A percentile compares a stretch with the other conserved stretches of the same genome.
phyloP scores from a whole-genome alignment of 92 coral and sea anemone species.

The Epizoanthus illoricatus region DNA sequence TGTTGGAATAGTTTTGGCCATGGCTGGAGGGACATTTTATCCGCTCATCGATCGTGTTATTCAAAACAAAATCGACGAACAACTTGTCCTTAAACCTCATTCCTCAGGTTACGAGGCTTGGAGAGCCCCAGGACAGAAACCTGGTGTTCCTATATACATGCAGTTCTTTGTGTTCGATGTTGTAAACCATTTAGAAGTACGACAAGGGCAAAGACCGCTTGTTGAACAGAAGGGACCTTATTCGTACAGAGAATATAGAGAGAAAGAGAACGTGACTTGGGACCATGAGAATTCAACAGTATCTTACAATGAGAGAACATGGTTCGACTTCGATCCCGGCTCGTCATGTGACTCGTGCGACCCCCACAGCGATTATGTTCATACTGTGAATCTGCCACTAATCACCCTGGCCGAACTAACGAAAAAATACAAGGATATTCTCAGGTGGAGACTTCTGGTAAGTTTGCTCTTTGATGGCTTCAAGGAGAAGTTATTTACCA shows the following conservation, averaged over 20 bases:
- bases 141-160: conserved; percentile 74
- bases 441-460: conserved; percentile 45
- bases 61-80: conserved; percentile 64
- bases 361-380: conserved; percentile 57
- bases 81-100: conserved; percentile 71
- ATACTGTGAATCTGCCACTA: conserved; percentile 75
- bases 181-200: conserved; percentile 59
- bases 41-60: conserved; percentile 66
- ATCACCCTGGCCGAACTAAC: conserved; percentile 67
- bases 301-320: conserved; percentile 75
- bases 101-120: conserved; percentile 70
- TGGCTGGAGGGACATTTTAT: conserved; percentile 61
- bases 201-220: conserved; percentile 54
- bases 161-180: conserved; percentile 75
- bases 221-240: conserved; percentile 85
- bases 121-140: conserved; percentile 53
- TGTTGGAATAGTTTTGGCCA: conserved; percentile 66
- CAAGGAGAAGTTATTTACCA: conserved; percentile 56
- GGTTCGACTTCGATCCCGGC: conserved; percentile 73
- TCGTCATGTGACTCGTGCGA: conserved; percentile 78
- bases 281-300: conserved; percentile 58
- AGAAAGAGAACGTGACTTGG: conserved; percentile 81
- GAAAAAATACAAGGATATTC: conserved; percentile 32
- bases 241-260: conserved; percentile 80
- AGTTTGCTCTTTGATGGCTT: conserved; percentile 37